Base-by-base conservation (phyloP, 2,888 invertebrate species). In the Epistrophella euchroma region DNA sequence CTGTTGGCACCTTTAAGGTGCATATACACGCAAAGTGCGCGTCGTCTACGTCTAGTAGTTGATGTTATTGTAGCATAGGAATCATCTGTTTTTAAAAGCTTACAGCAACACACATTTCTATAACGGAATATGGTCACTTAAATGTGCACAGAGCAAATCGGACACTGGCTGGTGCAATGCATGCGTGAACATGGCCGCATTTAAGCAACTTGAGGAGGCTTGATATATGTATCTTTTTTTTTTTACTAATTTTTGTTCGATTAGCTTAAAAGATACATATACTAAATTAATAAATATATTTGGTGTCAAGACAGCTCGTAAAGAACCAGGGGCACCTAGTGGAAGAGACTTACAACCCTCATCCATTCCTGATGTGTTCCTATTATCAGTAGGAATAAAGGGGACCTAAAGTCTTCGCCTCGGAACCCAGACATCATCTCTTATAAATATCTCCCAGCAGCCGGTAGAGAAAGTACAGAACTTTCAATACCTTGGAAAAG, bases 91-190 rank as follows among this genome's bases (percentile, higher is more conserved):
- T 75, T 40, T 50, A 37, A 32, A 43, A 50, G 47, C 40, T 55
- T 55, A 17, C 35, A 45, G 58, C 66, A 28, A 40, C 43, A 40
- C 37, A 37, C 7, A 50, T 45, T 55, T 73, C 80, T 85, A n/a
- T n/a, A 85, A 85, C 85, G 85, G 85, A 66, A 68, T 43, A 52
- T 70, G 80, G 68, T 73, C 76, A 81, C 76, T 85, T 70, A 68
- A 76, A 40, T 85, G 76, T 76, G 72, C 80, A 80, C 43, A 55
- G 17, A 81, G 73, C 76, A 81, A 85, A 80, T 71, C 76, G 85
- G 74, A 85, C 75, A 52, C 64, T 72, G 4, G n/a, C n/a, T 4
- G 17, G 32, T 55, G 70, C 40, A 45, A 35, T 47, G 47, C 19
- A 64, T 66, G 32, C 56, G 22, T 28, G 58, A 28, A 43, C 60